Evolutionary conservation across 2,797 vertebrate species (phyloP), one percentile per base, ranked within the genome.

Genomic region (Tympanoctomys barrerae): DNA sequence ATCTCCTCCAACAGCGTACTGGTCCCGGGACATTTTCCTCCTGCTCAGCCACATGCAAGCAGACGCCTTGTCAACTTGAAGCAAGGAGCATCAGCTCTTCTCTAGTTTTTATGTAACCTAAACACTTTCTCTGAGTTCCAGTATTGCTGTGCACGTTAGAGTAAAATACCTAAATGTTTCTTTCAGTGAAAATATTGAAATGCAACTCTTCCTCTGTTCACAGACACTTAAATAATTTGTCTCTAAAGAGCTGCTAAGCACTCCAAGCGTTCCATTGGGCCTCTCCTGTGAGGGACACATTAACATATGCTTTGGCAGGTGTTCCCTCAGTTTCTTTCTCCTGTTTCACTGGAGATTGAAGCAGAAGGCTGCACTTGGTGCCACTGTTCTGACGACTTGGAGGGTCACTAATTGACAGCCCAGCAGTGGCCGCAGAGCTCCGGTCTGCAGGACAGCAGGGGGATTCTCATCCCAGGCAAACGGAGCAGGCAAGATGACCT

Each of bases 121-220:
- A 46, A 18, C 18, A 12, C 70, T 81, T 81, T 73, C 21, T 39
- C 36, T 31, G 31, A 22, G 52, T 42, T 79, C 36, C 7, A 16
- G 18, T 0, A 36, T 42, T 73, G 68, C 85, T 61, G 11, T 62
- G 62, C 52, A 79, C 22, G 78, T 57, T n/a, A 46, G 59, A 85
- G 54, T 57, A 18, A 91, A 85, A 57, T 64, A 49, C 46, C 70
- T 4, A n/a, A 78, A 46, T 52, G 22, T 91, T 90, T 87, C n/a
- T 78, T 49, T 26, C 26, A 59, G 14, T 49, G n/a, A 21, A 52
- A 39, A 36, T 31, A 19, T 42, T 87, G 31, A 31, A 78, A 52
- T 61, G 52, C 77, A 62, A n/a, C 10, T 18, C 78, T 68, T 22
- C 36, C 4, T 64, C 36, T 85, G 49, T 10, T 85, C 57, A 19